Conservation (phyloP, 2,888 invertebrate genomes). For the Neoascia interrupta region DNA sequence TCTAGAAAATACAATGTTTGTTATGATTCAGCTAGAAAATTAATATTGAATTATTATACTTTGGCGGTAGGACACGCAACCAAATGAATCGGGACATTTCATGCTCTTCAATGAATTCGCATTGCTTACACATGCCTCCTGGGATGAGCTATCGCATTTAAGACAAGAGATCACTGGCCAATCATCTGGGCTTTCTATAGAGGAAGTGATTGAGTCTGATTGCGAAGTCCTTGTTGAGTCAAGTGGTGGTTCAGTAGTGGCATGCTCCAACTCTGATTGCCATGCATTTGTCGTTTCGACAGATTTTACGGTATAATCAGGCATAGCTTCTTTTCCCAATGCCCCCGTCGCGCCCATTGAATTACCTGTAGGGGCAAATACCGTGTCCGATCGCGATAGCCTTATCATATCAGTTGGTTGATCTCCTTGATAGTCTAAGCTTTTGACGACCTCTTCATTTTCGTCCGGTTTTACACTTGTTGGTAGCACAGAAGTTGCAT, state of each 20-base stretch:
- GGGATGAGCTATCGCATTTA: conserved; percentile 13
- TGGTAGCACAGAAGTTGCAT: not conserved
- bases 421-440: not conserved
- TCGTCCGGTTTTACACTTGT: not conserved
- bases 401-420: not conserved
- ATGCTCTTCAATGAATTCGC: conserved; percentile 3
- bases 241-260: not conserved
- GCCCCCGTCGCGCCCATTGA: not conserved
- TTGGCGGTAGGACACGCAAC: conserved; percentile 13
- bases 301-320: not conserved
- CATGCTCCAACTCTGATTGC: not conserved
- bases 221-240: not conserved
- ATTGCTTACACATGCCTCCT: conserved; percentile 15
- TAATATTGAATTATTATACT: conserved; percentile 16
- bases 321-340: not conserved
- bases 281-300: not conserved
- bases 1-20: not conserved
- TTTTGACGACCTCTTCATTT: not conserved
- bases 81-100: conserved; percentile 12
- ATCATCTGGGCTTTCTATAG: not conserved
- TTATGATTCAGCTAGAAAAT: not conserved
- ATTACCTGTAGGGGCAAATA: not conserved
- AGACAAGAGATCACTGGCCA: conserved; percentile 29
- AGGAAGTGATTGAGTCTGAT: not conserved
- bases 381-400: not conserved